Conservation (phyloP, 2,888 invertebrate genomes). For the Drosophila heteroneura region DNA sequence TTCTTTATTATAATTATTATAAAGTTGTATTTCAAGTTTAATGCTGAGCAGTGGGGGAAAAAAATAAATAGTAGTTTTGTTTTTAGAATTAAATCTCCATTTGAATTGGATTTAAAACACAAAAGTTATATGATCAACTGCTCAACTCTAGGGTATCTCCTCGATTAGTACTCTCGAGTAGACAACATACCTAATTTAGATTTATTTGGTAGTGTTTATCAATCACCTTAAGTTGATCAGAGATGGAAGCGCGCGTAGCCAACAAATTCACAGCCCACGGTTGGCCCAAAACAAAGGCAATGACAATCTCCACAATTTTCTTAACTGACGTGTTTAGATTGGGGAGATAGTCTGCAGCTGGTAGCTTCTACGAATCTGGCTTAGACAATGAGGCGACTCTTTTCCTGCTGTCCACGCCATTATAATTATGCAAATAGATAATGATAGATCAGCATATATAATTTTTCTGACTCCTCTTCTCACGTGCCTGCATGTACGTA, state of each 20-base stretch:
- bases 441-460: conserved; percentile 58
- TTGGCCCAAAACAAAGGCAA: conserved; percentile 17
- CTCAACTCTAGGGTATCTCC: neutral
- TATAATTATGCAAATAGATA: conserved; percentile 74
- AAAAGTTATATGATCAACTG: neutral
- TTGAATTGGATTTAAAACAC: neutral
- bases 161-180: too few species aligned
- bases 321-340: conserved; percentile 39
- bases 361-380: neutral
- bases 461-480: conserved; percentile 46
- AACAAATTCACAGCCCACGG: conserved; percentile 39
- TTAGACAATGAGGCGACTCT: conserved; percentile 50
- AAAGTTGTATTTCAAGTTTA: neutral
- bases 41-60: neutral
- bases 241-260: conserved; percentile 20
- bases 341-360: conserved; percentile 24
- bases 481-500: conserved; percentile 40
- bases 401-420: conserved; percentile 40
- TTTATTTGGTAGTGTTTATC: conserved; percentile 35
- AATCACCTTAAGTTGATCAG: conserved; percentile 66
- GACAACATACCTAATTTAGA: conserved; percentile 6
- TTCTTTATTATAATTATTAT: neutral
- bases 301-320: conserved; percentile 35
- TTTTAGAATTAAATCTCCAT: neutral
- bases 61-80: neutral